Evolutionary conservation across 2,888 invertebrate genomes (phyloP), one percentile per base, ranked within the genome.

Genomic region (Carterocephalus palaemon): DNA sequence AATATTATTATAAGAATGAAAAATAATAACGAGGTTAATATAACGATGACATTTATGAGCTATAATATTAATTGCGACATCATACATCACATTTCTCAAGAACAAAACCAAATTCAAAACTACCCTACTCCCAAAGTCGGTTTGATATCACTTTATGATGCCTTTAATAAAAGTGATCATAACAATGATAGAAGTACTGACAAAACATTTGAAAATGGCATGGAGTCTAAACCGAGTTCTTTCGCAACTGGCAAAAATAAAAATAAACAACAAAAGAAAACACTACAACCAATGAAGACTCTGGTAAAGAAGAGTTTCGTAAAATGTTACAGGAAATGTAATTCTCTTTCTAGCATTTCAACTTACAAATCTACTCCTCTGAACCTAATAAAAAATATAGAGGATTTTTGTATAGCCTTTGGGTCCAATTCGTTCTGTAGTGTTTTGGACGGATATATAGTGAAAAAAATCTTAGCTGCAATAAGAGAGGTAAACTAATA

Each of bases 361-460:
- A 57, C 46, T 19, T 64, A 67, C 45, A 68, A 52, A 49, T 52
- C 19, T 26, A 56, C 65, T 5, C 50, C 64, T 46, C 49, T 85
- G 8, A 60, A 54, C 51, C 73, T 70, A 64, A 75, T 84, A 32
- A 58, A 51, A 1, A 75, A 64, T 54, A 46, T 79, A n/a, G 75
- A 82, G 1, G 79, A 82, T n/a, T 84, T 85, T 50, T 70, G 76
- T 17, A 60, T 69, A 65, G 62, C 67, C 15, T 47, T 85, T n/a
- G 83, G 85, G 13, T 50, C 70, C 13, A 75, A 69, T 56, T 28
- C 54, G 1, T 53, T 83, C 19, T 60, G 69, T 7, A 63, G 59
- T 45, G 66, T 77, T 10, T 67, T 79, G 54, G 74, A 80, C 51
- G 73, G 64, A 7, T 50, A 56, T 32, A 43, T 57, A 22, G 68